These are phyloP conservation scores for Glareola pratincola DNA, from an alignment of 2,113 vertebrate genomes.

Conservation along the genomic window DNA sequence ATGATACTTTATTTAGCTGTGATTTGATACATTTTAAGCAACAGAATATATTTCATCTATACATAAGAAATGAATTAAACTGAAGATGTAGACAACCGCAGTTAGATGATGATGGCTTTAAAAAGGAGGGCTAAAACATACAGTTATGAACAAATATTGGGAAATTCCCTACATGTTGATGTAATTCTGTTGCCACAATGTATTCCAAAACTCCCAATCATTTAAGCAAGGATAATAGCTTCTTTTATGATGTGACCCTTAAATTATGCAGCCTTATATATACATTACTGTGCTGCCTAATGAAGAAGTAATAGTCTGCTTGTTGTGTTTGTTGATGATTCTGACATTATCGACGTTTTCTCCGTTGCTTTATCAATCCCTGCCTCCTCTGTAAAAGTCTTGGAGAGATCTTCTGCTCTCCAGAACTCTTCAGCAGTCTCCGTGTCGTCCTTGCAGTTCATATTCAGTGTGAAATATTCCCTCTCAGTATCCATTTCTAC, in stretches of 20 bases:
- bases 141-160: background rate
- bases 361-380: background rate
- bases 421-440: background rate
- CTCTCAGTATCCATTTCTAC: background rate
- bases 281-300: background rate
- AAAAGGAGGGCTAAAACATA: background rate
- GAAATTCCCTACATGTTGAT: background rate
- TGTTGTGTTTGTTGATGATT: background rate
- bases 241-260: background rate
- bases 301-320: background rate
- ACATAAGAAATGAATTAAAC: background rate
- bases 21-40: background rate
- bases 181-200: background rate
- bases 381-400: background rate
- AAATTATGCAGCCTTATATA: background rate
- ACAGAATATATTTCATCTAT: background rate
- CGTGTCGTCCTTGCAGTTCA: fast-evolving
- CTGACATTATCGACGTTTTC: background rate
- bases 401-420: background rate
- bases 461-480: background rate
- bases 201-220: background rate
- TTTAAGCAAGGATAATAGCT: background rate
- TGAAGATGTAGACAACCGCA: background rate
- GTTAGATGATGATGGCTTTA: background rate
- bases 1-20: background rate